Base-by-base conservation (phyloP, 2,888 invertebrate genomes). In the Sussaba pulchella region DNA sequence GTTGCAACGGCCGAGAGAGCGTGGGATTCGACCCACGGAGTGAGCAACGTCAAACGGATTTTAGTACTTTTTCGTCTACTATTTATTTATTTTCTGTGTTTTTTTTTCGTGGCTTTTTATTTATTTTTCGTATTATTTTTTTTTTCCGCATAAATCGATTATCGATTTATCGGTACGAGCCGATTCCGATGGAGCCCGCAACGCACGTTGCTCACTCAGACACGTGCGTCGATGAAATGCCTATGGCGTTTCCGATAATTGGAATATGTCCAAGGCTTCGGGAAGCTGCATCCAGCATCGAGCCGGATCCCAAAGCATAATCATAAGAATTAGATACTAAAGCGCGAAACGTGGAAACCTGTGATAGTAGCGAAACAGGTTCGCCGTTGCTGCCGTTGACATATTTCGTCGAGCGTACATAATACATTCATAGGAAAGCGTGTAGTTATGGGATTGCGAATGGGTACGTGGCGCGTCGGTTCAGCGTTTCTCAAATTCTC, bases 331-430 rank as follows among this genome's bases (percentile, higher is more conserved):
- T 69, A 69, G 57, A 54, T 47, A 17, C 63, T 64, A 54, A 50
- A 39, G 47, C 52, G 45, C 47, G 45, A 57, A 6, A 57, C 52
- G 67, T 24, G 63, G 1, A 47, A 19, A 63, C 45, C 39, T 12
- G 47, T 63, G 39, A 31, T 45, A 10, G 43, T 50, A 4, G 31
- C 26, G 24, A 19, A 9, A 43, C 54, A 45, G 19, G 43, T 57
- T 21, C 83, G 86, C 88, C 81, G 83, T 69, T 73, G 69, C 89
- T 89, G 91, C 88, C 89, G 88, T 90, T 91, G 91, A 91, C 91
- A 89, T 89, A 89, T 89, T 57, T 89, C 88, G 86, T 84, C 86
- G 81, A 84, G 88, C 87, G 88, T 86, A 86, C 84, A 87, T 90
- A 90, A 91, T 88, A 87, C 90, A 89, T 91, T 89, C 88, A 89